Percentiles rank a stretch among this genome's conserved stretches.
These are phyloP conservation scores for Oreortyx pictus DNA, from an alignment of 2,797 vertebrate species.

Conservation along the genomic window DNA sequence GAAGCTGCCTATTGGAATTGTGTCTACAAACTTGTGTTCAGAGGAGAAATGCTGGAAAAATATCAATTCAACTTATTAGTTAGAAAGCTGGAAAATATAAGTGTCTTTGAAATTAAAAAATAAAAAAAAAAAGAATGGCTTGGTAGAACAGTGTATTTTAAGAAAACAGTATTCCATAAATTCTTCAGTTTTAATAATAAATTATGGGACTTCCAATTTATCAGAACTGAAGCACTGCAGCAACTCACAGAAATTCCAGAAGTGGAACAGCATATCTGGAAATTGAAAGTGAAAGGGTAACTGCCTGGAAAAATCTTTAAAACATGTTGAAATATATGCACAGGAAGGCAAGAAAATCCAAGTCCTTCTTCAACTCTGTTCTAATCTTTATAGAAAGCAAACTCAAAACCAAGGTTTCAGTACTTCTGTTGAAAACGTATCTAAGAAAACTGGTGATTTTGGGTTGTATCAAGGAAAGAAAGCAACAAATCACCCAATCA, in stretches of 20 bases:
- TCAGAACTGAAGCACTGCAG: neutral
- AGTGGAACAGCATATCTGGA: neutral
- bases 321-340: neutral
- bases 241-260: neutral
- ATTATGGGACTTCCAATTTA: conserved; percentile 2
- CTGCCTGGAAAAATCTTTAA: neutral
- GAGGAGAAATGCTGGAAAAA: conserved; percentile 19
- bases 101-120: conserved; percentile 10
- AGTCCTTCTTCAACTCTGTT: neutral
- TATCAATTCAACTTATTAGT: neutral
- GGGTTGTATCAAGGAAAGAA: neutral
- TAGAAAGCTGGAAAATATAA: conserved; percentile 1
- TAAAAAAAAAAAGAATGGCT: conserved; percentile 31
- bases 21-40: conserved; percentile 10
- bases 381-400: neutral
- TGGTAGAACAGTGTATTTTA: conserved; percentile 43
- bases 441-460: neutral
- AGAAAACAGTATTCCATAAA: neutral
- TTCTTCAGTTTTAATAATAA: conserved; percentile 18
- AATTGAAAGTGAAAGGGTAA: conserved; percentile 6
- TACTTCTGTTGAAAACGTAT: neutral
- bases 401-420: neutral
- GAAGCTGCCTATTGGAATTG: neutral
- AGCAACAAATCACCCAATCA: accelerated
- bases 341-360: neutral